phyloP scores from a whole-genome alignment of 1,140 invertebrate species.

The Oedothorax gibbosus region DNA sequence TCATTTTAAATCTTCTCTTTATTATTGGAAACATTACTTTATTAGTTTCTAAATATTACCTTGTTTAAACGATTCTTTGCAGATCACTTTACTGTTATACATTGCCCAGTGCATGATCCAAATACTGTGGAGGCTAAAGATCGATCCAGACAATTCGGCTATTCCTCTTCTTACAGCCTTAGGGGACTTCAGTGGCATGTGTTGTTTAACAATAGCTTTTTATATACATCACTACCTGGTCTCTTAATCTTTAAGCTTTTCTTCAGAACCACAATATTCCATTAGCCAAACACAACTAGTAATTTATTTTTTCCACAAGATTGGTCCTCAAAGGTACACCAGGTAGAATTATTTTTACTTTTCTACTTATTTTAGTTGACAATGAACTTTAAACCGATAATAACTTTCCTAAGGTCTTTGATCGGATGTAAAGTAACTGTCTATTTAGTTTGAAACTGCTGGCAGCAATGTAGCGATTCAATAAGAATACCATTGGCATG shows the following conservation, averaged over 20 bases:
- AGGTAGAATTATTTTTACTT: background rate
- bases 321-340: background rate
- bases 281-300: no score
- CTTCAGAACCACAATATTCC: no score
- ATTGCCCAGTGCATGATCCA: slow-evolving; percentile 73
- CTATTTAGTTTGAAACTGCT: no score
- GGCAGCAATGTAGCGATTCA: no score
- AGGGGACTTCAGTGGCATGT: slow-evolving; percentile 91
- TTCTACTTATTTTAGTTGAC: background rate
- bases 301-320: background rate
- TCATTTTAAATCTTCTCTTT: background rate
- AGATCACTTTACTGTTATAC: slow-evolving; percentile 46
- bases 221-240: slow-evolving; percentile 20
- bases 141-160: slow-evolving; percentile 71
- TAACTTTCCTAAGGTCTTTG: no score
- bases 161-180: slow-evolving; percentile 91
- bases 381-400: no score
- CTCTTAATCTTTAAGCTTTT: background rate
- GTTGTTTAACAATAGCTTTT: slow-evolving; percentile 80
- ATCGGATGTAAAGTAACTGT: no score
- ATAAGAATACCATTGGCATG: no score
- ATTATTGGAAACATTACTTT: background rate
- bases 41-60: background rate
- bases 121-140: slow-evolving; percentile 69
- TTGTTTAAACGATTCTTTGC: slow-evolving; percentile 8